Base-by-base conservation (phyloP, 2,888 invertebrate genomes). In the Spodoptera littoralis region DNA sequence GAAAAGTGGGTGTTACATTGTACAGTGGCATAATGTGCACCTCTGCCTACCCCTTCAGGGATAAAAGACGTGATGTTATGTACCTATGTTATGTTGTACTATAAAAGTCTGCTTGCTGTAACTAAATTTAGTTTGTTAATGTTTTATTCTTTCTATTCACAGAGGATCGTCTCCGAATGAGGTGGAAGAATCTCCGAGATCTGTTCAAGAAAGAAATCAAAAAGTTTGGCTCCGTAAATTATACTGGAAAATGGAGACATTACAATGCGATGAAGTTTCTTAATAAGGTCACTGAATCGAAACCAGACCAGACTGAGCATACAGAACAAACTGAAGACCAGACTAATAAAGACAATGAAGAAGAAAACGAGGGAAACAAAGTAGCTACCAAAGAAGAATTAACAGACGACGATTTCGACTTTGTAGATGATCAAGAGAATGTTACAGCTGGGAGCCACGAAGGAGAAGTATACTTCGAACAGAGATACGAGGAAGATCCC, bases 101-200 rank as follows among this genome's bases (percentile, higher is more conserved):
- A 2, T 4, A 30, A 36, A 36, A 36, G 6, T 36, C 1, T 36
- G 6, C 9, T 5, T 36, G 6, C 0, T 8, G 0, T 0, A 6
- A 9, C 36, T 36, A 9, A 36, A 6, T 8, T 36, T 27, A 27
- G 27, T 27, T 8, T 36, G 9, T 30, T 4, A 30, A 30, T 30
- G 30, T 36, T 36, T 36, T 36, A 36, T 36, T 8, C 36, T 46
- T 41, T 47, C 22, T 60, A 24, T 64, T 85, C 82, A 53, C 87
- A 90, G 90, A 84, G 54, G 73, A 80, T 4, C 50, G 83, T 12
- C 54, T 88, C 2, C 77, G 81, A 48, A 63, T 74, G 0, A 91
- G 90, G 79, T 91, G 91, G 91, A 90, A 89, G 67, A 88, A 84
- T 51, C 75, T 90, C 0, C 79, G 89, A 5, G 89, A 90, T 60